Conservation (phyloP, 2,888 invertebrate species). For the Melipona bicolor region DNA sequence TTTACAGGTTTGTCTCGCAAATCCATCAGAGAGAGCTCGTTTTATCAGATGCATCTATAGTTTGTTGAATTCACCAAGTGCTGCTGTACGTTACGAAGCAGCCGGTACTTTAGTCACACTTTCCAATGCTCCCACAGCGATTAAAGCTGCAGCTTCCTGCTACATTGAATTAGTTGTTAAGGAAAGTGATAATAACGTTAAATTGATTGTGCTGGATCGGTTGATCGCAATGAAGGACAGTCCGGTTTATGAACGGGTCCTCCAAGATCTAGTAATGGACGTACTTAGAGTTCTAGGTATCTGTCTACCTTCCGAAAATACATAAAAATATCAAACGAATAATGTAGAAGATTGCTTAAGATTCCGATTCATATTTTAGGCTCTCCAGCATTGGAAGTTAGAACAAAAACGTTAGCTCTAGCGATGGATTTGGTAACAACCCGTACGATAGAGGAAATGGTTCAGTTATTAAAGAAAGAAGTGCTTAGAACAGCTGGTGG, state of each 20-base stretch:
- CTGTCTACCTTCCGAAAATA: background rate
- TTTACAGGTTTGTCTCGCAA: constrained; percentile 95
- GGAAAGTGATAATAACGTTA: constrained; percentile 99
- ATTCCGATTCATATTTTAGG: constrained; percentile 62
- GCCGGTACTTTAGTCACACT: constrained; percentile 99
- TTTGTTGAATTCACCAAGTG: constrained; percentile 96
- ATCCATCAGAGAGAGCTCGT: constrained; percentile 96
- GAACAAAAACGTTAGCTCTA: constrained; percentile 93
- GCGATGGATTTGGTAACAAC: constrained; percentile 96
- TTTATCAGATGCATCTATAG: constrained; percentile 99
- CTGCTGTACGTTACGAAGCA: constrained; percentile 99
- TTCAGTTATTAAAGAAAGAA: constrained; percentile 95
- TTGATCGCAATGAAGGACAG: constrained; percentile 94
- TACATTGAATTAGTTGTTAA: constrained; percentile 99
- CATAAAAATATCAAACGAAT: background rate
- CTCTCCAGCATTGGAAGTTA: constrained; percentile 96
- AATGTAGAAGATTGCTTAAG: background rate
- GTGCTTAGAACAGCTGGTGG: constrained; percentile 95
- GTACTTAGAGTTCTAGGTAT: constrained; percentile 95
- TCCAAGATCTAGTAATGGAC: constrained; percentile 98
- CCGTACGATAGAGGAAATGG: constrained; percentile 98
- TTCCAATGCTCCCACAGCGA: constrained; percentile 98
- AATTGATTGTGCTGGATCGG: constrained; percentile 98
- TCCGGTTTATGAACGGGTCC: constrained; percentile 93
- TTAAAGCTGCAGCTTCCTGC: constrained; percentile 98